These are phyloP conservation scores for Lepus europaeus DNA, from an alignment of 2,113 vertebrate genomes.

Conservation along the genomic window DNA sequence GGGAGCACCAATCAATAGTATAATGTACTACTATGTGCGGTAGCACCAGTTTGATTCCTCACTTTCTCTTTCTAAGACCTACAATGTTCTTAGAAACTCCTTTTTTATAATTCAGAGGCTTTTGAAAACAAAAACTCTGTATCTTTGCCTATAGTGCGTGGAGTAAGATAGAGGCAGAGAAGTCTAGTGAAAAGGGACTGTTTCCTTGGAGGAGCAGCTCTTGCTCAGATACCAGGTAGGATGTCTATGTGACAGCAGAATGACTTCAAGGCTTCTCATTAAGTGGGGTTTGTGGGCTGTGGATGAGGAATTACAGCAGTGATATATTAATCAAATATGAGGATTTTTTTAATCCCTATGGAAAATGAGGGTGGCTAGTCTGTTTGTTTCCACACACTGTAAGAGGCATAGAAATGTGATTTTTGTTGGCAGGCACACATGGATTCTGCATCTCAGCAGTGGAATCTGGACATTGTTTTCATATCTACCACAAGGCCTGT, in stretches of 20 bases:
- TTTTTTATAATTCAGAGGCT: neutral
- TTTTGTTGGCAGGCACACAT: neutral
- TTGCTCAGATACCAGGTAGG: neutral
- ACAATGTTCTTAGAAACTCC: slow-evolving; percentile 5
- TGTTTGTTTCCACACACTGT: slow-evolving; percentile 1
- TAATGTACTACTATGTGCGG: neutral
- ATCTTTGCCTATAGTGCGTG: neutral
- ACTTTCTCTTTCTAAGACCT: slow-evolving; percentile 23
- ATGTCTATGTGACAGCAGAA: neutral
- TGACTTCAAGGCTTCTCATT: neutral
- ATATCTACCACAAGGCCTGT: neutral
- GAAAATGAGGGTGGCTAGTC: neutral
- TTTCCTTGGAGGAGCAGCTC: neutral
- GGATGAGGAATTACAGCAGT: neutral
- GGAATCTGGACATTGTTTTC: slow-evolving; percentile 28
- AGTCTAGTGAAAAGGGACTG: neutral
- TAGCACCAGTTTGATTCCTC: neutral
- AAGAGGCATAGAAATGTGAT: slow-evolving; percentile 29
- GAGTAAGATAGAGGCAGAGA: neutral
- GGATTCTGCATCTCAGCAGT: neutral
- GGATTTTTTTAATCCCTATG: neutral
- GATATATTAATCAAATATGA: neutral
- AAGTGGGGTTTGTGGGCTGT: neutral
- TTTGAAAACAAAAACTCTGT: neutral
- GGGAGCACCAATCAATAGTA: neutral